Percentiles rank a stretch among this genome's conserved stretches.
Conservation (phyloP, 1,140 invertebrate genomes). For the Microplitis demolitor region DNA sequence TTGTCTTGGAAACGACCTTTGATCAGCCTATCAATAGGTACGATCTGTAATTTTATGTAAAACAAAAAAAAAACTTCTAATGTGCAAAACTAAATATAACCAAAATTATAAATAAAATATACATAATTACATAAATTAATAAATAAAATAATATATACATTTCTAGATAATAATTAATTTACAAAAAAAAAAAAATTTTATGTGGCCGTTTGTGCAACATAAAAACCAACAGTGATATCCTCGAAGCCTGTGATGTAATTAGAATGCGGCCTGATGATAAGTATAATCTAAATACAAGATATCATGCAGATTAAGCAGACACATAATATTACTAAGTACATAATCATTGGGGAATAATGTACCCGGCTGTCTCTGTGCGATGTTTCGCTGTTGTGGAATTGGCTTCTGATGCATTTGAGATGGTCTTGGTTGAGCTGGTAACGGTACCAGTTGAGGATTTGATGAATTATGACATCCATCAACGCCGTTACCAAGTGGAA, state of each 20-base stretch:
- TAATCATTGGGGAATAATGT: constrained; percentile 29
- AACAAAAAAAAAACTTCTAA: constrained; percentile 52
- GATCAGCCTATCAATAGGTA: constrained; percentile 86
- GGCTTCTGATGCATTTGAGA: constrained; percentile 56
- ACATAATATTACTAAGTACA: not conserved
- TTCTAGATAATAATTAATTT: not conserved
- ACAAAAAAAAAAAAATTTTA: too few species aligned
- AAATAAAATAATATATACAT: not conserved
- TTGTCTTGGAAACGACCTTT: constrained; percentile 98
- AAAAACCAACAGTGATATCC: not conserved
- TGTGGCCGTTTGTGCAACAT: too few species aligned
- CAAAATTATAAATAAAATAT: constrained; percentile 24
- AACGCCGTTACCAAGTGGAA: constrained; percentile 70
- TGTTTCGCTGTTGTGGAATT: constrained; percentile 51
- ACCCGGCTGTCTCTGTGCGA: constrained; percentile 54
- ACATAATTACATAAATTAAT: constrained; percentile 22
- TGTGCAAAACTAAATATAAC: constrained; percentile 20
- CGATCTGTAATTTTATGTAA: constrained; percentile 72
- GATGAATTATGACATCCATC: constrained; percentile 58
- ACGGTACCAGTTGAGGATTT: constrained; percentile 57
- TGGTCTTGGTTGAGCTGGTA: constrained; percentile 56
- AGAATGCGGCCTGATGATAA: not conserved
- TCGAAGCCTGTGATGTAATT: not conserved
- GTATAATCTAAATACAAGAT: constrained; percentile 21
- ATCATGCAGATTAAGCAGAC: constrained; percentile 39